Percentiles rank a stretch among this genome's conserved stretches.
phyloP scores from a whole-genome alignment of 64 coral and sea anemone genomes.

The Cladopsammia gracilis region DNA sequence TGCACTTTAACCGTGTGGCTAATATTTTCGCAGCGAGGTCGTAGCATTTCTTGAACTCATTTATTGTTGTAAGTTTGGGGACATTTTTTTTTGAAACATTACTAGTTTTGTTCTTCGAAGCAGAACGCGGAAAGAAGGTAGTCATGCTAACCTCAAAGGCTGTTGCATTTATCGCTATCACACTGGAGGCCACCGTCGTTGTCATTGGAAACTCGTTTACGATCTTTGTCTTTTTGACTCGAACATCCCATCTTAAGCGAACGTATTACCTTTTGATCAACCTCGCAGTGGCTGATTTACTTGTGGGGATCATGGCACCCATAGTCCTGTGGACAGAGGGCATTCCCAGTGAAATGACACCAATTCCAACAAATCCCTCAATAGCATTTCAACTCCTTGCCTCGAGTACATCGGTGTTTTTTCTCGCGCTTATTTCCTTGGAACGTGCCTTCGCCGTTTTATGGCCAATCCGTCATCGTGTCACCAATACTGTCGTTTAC shows the following conservation, averaged over 20 bases:
- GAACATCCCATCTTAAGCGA: not conserved
- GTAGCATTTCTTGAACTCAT: too few relatives aligned
- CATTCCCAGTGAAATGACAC: too few relatives aligned
- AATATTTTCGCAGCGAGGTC: too few relatives aligned
- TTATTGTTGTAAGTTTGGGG: too few relatives aligned
- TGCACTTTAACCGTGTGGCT: too few relatives aligned
- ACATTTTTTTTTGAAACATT: too few relatives aligned
- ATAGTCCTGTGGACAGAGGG: not conserved
- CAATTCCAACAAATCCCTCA: not conserved
- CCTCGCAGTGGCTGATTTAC: not conserved
- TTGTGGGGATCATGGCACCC: not conserved
- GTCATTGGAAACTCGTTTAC: not conserved
- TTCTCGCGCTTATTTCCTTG: not conserved
- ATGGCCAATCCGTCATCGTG: slow-evolving; percentile 1
- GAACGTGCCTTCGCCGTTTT: not conserved
- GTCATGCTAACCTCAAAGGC: not conserved
- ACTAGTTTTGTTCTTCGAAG: too few relatives aligned
- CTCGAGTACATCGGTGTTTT: not conserved
- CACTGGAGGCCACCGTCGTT: not conserved
- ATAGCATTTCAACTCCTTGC: not conserved
- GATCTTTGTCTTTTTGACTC: not conserved
- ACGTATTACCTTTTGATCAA: not conserved
- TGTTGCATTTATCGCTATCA: not conserved
- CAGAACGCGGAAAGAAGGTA: too few relatives aligned
- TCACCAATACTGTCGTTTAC: not conserved